phyloP scores from a whole-genome alignment of 2,888 invertebrate species.

The Synanthedon tipuliformis region DNA sequence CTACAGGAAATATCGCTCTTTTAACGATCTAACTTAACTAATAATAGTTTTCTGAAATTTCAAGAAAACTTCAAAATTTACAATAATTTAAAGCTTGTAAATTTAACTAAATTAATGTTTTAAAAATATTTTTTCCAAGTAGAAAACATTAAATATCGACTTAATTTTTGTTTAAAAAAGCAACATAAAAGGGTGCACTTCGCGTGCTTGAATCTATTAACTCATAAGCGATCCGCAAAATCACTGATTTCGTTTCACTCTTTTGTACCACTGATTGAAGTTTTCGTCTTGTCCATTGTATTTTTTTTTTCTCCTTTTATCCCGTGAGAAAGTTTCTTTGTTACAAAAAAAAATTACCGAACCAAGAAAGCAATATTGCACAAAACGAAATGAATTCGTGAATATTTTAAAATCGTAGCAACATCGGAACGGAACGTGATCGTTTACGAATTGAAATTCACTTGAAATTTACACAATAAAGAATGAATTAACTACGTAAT shows the following conservation, averaged over 20 bases:
- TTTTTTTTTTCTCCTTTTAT: neutral
- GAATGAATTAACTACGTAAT: no score
- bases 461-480: neutral
- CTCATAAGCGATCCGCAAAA: slow-evolving; percentile 35
- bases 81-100: no score
- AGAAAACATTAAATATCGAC: no score
- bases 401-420: neutral
- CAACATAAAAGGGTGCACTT: slow-evolving; percentile 14
- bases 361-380: neutral
- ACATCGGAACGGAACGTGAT: neutral
- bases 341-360: neutral
- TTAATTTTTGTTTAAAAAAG: neutral
- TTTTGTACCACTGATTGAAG: slow-evolving; percentile 30
- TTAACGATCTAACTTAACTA: no score
- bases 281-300: slow-evolving; percentile 8
- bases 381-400: neutral
- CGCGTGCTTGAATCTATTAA: slow-evolving; percentile 43
- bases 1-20: no score
- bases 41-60: no score
- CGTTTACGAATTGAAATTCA: neutral
- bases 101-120: no score
- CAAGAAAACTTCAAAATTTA: no score
- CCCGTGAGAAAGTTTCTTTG: neutral
- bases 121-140: no score
- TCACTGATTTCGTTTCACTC: slow-evolving; percentile 34